phyloP scores from a whole-genome alignment of 1,140 invertebrate species.

The Cardiocondyla obscurior region DNA sequence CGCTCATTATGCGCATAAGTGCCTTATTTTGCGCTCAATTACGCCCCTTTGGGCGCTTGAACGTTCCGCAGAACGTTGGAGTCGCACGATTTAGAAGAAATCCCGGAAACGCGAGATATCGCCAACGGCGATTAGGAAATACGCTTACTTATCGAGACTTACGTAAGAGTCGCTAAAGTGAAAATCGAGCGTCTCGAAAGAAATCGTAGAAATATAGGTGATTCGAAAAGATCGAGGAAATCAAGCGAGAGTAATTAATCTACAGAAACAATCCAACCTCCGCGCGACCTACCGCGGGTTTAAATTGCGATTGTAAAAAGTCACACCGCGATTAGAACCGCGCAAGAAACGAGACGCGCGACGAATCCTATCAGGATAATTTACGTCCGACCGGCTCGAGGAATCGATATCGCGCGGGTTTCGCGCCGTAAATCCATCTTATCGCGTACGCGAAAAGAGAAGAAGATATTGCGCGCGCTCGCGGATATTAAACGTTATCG shows the following conservation, averaged over 20 bases:
- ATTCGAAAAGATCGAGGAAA: background rate
- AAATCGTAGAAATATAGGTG: background rate
- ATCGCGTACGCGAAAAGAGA: background rate
- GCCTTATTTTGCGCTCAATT: slow-evolving; percentile 10
- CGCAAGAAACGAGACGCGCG: background rate
- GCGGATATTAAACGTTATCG: background rate
- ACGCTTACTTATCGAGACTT: background rate
- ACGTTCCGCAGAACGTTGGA: background rate
- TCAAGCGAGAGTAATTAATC: background rate
- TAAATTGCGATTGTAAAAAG: slow-evolving; percentile 42
- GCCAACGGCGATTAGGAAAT: background rate
- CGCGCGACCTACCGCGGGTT: background rate
- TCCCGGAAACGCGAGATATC: background rate
- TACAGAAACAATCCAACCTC: background rate
- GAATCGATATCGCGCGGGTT: slow-evolving; percentile 11
- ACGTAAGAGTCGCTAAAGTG: background rate
- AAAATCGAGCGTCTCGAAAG: background rate
- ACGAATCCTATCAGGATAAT: slow-evolving; percentile 34
- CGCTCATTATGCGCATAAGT: background rate
- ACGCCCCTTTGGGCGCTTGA: background rate
- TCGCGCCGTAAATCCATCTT: slow-evolving; percentile 9
- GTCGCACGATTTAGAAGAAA: background rate
- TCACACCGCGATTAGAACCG: slow-evolving; percentile 10
- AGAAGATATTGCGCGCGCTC: background rate
- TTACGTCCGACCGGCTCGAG: background rate